Evolutionary conservation across 2,888 invertebrate species (phyloP).

Genomic region (Stratiomys singularior): DNA sequence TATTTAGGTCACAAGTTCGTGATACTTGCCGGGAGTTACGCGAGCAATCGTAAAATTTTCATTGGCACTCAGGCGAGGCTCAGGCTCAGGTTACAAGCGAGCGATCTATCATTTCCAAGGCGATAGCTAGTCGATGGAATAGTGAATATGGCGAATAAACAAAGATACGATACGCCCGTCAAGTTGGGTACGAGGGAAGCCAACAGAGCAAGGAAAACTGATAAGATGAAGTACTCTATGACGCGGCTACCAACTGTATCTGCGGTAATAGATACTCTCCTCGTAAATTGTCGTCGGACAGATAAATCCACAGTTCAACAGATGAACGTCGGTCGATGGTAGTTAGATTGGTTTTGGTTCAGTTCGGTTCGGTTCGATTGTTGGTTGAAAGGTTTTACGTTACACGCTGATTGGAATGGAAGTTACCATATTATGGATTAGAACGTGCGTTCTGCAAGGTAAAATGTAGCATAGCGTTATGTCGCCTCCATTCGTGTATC

Average conservation of each 20-base stretch:
- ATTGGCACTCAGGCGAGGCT: slow-evolving; percentile 40
- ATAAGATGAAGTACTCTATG: slow-evolving; percentile 28
- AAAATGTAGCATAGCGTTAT: slow-evolving; percentile 9
- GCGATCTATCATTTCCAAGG: not conserved
- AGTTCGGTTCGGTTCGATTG: slow-evolving; percentile 18
- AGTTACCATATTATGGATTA: not conserved
- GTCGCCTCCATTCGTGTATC: not conserved
- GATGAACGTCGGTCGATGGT: slow-evolving; percentile 20
- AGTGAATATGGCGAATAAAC: slow-evolving; percentile 7
- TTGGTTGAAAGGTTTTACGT: slow-evolving; percentile 12
- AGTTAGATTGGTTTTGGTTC: not conserved
- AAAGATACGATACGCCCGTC: not conserved
- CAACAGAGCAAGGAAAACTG: slow-evolving; percentile 20
- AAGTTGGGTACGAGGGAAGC: not conserved
- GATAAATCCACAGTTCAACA: slow-evolving; percentile 31
- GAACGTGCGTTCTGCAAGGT: slow-evolving; percentile 20
- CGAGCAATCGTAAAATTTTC: slow-evolving; percentile 37
- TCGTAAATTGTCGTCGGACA: slow-evolving; percentile 36
- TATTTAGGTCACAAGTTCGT: slow-evolving; percentile 11
- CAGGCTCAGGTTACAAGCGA: slow-evolving; percentile 27
- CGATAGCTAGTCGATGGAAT: not conserved
- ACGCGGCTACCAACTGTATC: not conserved
- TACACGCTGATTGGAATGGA: slow-evolving; percentile 19
- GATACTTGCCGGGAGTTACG: slow-evolving; percentile 11
- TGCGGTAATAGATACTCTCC: slow-evolving; percentile 41